Evolutionary conservation across 2,888 invertebrate species (phyloP).

Genomic region (Actias luna): DNA sequence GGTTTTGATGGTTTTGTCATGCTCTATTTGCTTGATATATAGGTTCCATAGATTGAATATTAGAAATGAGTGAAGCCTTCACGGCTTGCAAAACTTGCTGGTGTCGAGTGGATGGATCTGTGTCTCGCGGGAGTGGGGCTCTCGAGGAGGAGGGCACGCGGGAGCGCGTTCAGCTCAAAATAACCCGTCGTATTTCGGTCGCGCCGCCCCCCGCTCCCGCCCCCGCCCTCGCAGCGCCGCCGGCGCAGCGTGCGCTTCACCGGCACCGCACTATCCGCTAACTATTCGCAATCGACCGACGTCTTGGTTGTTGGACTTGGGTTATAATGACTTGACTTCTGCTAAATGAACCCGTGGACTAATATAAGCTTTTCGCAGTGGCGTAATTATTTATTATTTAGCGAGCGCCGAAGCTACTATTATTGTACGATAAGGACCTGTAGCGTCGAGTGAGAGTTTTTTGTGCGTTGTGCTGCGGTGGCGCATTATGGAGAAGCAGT

Average conservation of each 20-base stretch:
- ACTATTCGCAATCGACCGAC: conserved; percentile 96
- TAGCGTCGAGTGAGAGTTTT: conserved; percentile 77
- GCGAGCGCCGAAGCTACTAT: conserved; percentile 64
- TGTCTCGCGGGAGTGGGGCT: conserved; percentile 29
- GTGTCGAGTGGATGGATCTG: conserved; percentile 27
- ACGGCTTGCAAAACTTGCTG: conserved; percentile 41
- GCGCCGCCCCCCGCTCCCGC: conserved; percentile 55
- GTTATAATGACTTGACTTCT: conserved; percentile 90
- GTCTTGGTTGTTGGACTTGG: conserved; percentile 90
- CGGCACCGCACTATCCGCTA: conserved; percentile 88
- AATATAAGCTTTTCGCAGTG: conserved; percentile 76
- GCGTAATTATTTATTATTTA: conserved; percentile 65
- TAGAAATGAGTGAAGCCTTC: conserved; percentile 1
- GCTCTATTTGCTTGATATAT: neutral
- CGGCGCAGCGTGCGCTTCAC: conserved; percentile 53
- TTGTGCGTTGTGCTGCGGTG: conserved; percentile 71
- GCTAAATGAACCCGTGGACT: conserved; percentile 84
- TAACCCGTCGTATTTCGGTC: conserved; percentile 78
- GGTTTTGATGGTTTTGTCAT: neutral
- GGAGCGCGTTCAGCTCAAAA: conserved; percentile 71
- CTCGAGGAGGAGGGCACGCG: conserved; percentile 47
- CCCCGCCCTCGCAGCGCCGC: conserved; percentile 45
- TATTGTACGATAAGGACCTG: conserved; percentile 62
- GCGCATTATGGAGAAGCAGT: conserved; percentile 89
- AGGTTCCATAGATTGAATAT: neutral